Evolutionary conservation across 2,888 invertebrate genomes (phyloP).

Genomic region (Diloba caeruleocephala): DNA sequence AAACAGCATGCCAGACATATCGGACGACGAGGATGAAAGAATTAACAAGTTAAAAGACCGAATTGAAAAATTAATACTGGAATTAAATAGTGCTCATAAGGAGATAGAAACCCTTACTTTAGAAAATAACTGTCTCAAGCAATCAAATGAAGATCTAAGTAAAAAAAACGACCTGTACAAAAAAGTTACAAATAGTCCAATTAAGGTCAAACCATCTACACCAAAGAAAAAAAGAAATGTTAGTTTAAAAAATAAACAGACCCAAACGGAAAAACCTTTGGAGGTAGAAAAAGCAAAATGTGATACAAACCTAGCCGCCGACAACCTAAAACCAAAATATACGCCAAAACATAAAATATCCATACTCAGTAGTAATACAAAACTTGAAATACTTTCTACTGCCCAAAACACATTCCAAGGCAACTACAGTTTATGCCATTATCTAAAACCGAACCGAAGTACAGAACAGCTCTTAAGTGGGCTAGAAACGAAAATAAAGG

Average conservation of each 20-base stretch:
- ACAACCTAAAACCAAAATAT: background rate
- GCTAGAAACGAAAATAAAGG: constrained; percentile 1
- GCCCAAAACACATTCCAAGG: constrained; percentile 1
- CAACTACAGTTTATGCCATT: constrained; percentile 2
- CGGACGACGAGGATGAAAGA: too few relatives aligned
- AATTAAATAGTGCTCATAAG: constrained; percentile 2
- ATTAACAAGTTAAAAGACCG: background rate
- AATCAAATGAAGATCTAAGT: background rate
- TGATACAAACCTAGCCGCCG: background rate
- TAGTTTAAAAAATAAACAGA: background rate
- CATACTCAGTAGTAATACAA: too few relatives aligned
- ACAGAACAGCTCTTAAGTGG: background rate
- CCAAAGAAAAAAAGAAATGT: background rate
- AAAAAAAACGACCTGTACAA: background rate
- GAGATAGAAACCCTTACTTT: constrained; percentile 2
- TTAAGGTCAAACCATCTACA: background rate
- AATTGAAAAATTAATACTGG: background rate
- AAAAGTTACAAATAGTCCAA: background rate
- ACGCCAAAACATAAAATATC: too few relatives aligned
- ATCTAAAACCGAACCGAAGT: constrained; percentile 7
- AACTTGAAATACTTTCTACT: too few relatives aligned
- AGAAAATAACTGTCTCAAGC: constrained; percentile 6
- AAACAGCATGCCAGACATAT: too few relatives aligned
- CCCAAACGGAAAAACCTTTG: background rate
- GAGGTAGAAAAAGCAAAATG: too few relatives aligned